Evolutionary conservation across 2,113 vertebrate species (phyloP), one percentile per base, ranked within the genome.

Genomic region (Etia nguti): DNA sequence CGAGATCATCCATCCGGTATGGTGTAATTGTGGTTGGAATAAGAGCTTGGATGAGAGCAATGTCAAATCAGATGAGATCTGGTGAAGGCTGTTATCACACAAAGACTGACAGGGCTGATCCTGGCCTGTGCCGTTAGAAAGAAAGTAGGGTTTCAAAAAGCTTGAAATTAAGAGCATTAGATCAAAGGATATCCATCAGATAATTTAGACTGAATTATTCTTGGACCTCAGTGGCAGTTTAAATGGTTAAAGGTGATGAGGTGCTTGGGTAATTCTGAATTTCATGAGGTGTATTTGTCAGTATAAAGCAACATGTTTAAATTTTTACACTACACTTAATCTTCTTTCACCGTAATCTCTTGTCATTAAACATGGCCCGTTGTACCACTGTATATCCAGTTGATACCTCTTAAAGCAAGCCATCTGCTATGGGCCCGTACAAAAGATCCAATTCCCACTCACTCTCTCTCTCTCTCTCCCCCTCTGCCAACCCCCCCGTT

Each of bases 61-160:
- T 89, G 90, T 92, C 90, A 84, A 88, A 90, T 89, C 36, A 90
- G 91, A 92, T 88, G 90, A 92, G 91, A 91, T 93, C 85, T 81
- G 86, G 50, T 80, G 89, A 79, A 36, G 81, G 86, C 81, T 84
- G 89, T 93, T 86, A 94, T 92, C 87, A 70, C 90, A 77, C 65
- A 26, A 77, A 77, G 60, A 70, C 36, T 81, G 88, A 82, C 81
- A 57, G 41, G 38, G 56, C 43, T 65, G 80, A 36, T 56, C 16
- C 82, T 3, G 29, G 56, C 12, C 22, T 22, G 31, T 38, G 46
- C 65, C 11, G 36, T 52, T 1, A 2, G 55, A 80, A 92, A 50
- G 43, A 87, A 83, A 62, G 73, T 4, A 16, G 81, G 59, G 48
- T 80, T 84, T 88, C 36, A 82, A 20, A 77, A 52, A 82, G 22